These are phyloP conservation scores for Cylindroiulus punctatus DNA, from an alignment of 2,888 invertebrate genomes.

Conservation along the genomic window DNA sequence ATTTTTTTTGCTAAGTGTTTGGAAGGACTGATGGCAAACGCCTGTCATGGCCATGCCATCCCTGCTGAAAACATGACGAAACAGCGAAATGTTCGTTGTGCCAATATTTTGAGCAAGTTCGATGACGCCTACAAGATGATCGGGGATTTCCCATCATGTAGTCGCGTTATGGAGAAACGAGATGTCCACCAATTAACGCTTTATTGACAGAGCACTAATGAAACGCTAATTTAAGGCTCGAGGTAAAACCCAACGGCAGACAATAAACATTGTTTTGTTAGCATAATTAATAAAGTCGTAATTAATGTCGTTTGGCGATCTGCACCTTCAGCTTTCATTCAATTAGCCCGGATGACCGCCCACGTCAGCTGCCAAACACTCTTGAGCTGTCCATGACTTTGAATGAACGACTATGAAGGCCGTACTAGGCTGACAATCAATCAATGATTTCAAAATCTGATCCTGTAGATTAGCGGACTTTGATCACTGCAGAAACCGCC, in stretches of 20 bases:
- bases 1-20: too few relatives aligned
- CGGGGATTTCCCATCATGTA: not conserved
- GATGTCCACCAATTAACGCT: constrained; percentile 12
- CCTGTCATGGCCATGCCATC: not conserved
- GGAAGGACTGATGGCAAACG: not conserved
- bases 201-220: constrained; percentile 28
- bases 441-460: too few relatives aligned
- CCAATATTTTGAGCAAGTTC: constrained; percentile 5
- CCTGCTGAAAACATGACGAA: too few relatives aligned
- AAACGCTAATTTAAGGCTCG: constrained; percentile 27
- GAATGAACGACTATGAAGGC: not conserved
- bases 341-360: constrained; percentile 17
- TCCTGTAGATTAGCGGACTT: too few relatives aligned
- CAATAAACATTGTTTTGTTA: constrained; percentile 45
- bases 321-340: not conserved
- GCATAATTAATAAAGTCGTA: constrained; percentile 40
- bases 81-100: not conserved
- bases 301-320: constrained; percentile 39
- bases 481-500: not conserved
- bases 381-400: not conserved
- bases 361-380: not conserved
- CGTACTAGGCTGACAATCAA: too few relatives aligned
- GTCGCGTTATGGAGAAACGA: not conserved
- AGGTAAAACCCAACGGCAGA: constrained; percentile 9
- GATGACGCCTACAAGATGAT: not conserved